Conservation (phyloP, 2,113 vertebrate genomes). For the Strix aluco region DNA sequence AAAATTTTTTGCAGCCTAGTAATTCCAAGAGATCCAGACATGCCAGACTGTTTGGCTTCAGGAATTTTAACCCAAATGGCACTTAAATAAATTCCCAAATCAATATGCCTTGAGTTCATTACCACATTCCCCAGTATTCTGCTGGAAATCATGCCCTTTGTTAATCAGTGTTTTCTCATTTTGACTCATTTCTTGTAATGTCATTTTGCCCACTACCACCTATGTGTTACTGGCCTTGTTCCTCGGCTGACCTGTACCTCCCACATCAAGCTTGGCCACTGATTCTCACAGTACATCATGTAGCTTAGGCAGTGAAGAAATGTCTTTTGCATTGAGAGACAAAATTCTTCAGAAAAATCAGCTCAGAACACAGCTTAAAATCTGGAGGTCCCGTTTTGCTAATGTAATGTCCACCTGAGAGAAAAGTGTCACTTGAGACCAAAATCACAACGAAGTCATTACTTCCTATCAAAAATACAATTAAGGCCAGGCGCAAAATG, state of each 20-base stretch:
- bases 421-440: neutral
- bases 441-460: neutral
- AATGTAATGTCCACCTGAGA: neutral
- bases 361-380: neutral
- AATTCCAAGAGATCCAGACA: neutral
- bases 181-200: neutral
- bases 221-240: neutral
- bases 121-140: fast-evolving
- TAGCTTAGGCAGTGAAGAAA: neutral
- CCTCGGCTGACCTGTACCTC: neutral
- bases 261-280: neutral
- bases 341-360: neutral
- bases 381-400: neutral
- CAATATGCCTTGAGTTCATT: neutral
- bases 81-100: neutral
- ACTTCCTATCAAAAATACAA: neutral
- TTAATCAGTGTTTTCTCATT: neutral
- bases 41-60: neutral
- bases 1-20: neutral
- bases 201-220: neutral
- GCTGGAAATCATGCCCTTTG: neutral
- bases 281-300: neutral
- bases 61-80: neutral
- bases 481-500: neutral
- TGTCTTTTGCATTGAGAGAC: neutral